Base-by-base conservation (phyloP, 1,140 invertebrate genomes). In the Onthophagus taurus region DNA sequence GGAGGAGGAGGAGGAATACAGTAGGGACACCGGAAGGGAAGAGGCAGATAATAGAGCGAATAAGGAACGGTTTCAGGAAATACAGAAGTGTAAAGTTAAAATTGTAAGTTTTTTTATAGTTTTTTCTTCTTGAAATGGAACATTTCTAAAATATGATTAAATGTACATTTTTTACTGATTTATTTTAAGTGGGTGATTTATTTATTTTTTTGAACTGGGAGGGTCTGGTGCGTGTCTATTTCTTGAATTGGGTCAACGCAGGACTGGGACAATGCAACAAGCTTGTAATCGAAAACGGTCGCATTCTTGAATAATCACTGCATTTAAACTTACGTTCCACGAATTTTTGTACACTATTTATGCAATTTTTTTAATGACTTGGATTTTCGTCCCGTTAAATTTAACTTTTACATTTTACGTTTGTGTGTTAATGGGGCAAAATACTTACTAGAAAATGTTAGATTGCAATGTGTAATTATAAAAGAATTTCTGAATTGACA, bases 71-170 rank as follows among this genome's bases (percentile, higher is more conserved):
- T 48, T 44, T 37, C 51, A 54, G 45, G 51, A 54, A 49, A 46
- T 48, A 13, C 44, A 54, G 42, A 57, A 52, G 36, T 57, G 54
- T 42, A 49, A 49, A 34, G 54, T 57, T 52, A 57, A 49, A 54
- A 52, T 54, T 49, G 54, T 57, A 57, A 57, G 54, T 57, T 21
- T 4, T 21, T 12, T 37, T 21, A 21, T 14, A 21, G 9, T 19
- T n/a, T 37, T 36, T 13, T 36, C 13, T 2, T 33, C 2, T 37
- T 12, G n/a, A 21, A 21, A 34, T 21, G 12, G 13, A 14, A 18
- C 7, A 9, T 34, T 9, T 34, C 31, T 34, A 11, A 18, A 14
- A 18, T 14, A 5, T 37, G n/a, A 11, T 19, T 38, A 11, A 19
- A 7, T 24, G 19, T 38, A 26, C 18, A 23, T 23, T 6, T 24